Percentiles rank a stretch among this genome's conserved stretches.
These are phyloP conservation scores for Cochlearius cochlearius DNA, from an alignment of 2,113 vertebrate species.

Conservation along the genomic window DNA sequence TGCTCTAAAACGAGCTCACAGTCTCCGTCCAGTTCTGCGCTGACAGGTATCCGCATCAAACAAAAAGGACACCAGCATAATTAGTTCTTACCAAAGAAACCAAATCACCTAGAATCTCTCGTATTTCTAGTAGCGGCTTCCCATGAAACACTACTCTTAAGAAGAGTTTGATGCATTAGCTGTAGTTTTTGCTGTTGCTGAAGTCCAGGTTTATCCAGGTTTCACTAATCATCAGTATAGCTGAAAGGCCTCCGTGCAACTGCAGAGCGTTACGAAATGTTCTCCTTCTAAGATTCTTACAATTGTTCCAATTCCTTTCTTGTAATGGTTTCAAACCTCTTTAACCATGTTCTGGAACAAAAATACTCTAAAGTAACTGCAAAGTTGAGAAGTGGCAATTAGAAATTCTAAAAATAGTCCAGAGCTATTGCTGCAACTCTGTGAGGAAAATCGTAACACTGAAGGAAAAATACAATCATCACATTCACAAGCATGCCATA, in stretches of 20 bases:
- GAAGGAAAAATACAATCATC: background rate
- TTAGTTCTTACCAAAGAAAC: background rate
- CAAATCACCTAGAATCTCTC: background rate
- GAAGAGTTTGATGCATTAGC: background rate
- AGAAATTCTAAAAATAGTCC: background rate
- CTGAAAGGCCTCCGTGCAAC: background rate
- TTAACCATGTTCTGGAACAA: background rate
- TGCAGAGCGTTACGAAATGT: background rate
- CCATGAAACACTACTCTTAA: background rate
- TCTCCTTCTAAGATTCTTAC: background rate
- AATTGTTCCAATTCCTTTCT: background rate
- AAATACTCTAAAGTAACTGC: background rate
- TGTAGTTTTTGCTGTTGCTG: background rate
- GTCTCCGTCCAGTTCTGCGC: background rate
- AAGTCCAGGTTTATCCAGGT: background rate
- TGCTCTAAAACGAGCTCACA: background rate
- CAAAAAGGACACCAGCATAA: background rate
- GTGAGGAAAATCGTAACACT: accelerated
- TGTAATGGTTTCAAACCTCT: background rate
- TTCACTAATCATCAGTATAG: background rate
- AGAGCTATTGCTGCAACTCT: background rate
- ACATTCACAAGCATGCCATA: background rate
- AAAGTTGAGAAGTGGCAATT: background rate
- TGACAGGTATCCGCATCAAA: background rate
- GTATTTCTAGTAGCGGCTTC: background rate